Conservation (phyloP, 2,888 invertebrate species). For the Minunthozetes semirufus region DNA sequence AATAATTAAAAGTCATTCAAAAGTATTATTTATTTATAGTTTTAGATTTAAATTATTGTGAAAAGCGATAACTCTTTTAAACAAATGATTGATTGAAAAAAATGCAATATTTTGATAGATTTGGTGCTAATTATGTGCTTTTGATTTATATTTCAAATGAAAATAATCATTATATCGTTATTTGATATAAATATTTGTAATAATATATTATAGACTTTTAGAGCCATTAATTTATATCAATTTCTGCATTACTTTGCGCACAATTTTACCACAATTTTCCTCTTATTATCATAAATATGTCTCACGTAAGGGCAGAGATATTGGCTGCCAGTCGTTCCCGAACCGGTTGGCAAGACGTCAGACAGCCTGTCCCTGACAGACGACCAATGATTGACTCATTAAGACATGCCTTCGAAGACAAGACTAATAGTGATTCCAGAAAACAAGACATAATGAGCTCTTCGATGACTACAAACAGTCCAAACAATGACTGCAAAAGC, state of each 20-base stretch:
- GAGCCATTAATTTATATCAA: too few relatives aligned
- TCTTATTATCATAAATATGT: slow-evolving; percentile 39
- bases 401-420: slow-evolving; percentile 32
- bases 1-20: background rate
- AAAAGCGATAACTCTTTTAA: background rate
- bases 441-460: background rate
- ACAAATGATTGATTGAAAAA: background rate
- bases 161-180: background rate
- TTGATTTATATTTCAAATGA: too few relatives aligned
- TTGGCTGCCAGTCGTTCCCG: slow-evolving; percentile 45
- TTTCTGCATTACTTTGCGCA: background rate
- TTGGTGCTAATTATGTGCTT: background rate
- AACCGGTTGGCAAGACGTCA: slow-evolving; percentile 44
- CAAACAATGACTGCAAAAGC: slow-evolving; percentile 24
- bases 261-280: background rate
- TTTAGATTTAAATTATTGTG: background rate
- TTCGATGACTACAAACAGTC: background rate
- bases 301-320: slow-evolving; percentile 45
- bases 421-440: background rate
- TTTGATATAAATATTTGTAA: background rate
- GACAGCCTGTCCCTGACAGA: background rate
- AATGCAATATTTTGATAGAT: background rate
- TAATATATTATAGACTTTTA: too few relatives aligned
- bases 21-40: slow-evolving; percentile 1
- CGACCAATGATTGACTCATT: slow-evolving; percentile 34